Evolutionary conservation across 2,113 vertebrate genomes (phyloP).

Genomic region (Lophura nycthemera): DNA sequence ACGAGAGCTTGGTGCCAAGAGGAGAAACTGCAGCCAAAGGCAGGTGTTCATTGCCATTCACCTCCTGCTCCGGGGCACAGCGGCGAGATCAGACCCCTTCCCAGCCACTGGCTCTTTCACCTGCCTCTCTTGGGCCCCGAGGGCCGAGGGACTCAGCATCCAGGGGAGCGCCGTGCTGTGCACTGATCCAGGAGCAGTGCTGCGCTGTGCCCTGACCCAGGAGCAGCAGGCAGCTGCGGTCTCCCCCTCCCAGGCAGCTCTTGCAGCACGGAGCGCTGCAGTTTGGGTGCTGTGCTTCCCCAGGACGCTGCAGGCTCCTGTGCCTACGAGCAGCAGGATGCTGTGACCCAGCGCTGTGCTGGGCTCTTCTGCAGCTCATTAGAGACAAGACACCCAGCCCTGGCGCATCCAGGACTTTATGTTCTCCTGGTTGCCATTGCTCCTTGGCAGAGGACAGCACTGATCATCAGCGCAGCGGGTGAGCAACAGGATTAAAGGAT

Average conservation of each 20-base stretch:
- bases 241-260: background rate
- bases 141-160: background rate
- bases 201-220: accelerated
- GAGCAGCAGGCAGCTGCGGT: accelerated
- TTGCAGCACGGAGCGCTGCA: background rate
- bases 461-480: background rate
- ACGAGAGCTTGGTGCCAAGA: background rate
- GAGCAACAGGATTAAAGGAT: background rate
- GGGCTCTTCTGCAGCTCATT: background rate
- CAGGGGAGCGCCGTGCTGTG: background rate
- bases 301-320: background rate
- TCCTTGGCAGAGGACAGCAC: background rate
- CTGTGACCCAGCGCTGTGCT: background rate
- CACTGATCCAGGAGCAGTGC: accelerated
- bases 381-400: background rate
- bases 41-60: constrained; percentile 71
- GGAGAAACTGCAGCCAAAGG: constrained; percentile 58
- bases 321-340: background rate
- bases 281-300: background rate
- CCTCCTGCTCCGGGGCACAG: constrained; percentile 28
- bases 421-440: background rate
- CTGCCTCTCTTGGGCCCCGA: background rate
- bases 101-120: constrained; percentile 67
- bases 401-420: background rate
- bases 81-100: constrained; percentile 67